A percentile compares a stretch with the other conserved stretches of the same genome.
phyloP scores from a whole-genome alignment of 1,140 invertebrate species.

The Drosophila dunni region DNA sequence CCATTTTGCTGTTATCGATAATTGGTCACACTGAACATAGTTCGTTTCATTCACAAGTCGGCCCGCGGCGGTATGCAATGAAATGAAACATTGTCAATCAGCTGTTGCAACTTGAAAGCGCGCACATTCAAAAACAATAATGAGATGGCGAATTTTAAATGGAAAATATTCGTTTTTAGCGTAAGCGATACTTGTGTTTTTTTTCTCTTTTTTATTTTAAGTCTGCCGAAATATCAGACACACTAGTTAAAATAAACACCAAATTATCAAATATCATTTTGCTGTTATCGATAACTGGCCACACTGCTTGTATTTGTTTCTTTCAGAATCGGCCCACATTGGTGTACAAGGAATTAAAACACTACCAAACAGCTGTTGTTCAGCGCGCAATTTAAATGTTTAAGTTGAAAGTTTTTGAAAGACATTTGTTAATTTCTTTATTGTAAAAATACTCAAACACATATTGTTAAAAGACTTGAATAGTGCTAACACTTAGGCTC shows the following conservation, averaged over 20 bases:
- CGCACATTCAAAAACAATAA: too few species aligned
- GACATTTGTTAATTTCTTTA: too few species aligned
- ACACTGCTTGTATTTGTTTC: slow-evolving; percentile 21
- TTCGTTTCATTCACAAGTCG: neutral
- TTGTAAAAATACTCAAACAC: too few species aligned
- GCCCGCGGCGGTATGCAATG: neutral
- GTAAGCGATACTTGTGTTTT: slow-evolving; percentile 44
- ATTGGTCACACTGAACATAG: slow-evolving; percentile 36
- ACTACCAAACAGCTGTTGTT: slow-evolving; percentile 17
- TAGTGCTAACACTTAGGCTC: neutral
- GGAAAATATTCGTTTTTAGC: too few species aligned
- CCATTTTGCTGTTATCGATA: neutral
- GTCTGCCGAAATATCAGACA: slow-evolving; percentile 15
- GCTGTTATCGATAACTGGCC: neutral
- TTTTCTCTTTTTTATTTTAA: slow-evolving; percentile 13
- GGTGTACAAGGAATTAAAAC: slow-evolving; percentile 14
- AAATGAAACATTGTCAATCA: slow-evolving; percentile 14
- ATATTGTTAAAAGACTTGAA: too few species aligned
- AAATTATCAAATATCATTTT: slow-evolving; percentile 11
- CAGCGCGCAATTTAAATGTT: neutral
- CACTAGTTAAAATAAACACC: slow-evolving; percentile 37
- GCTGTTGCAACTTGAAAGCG: slow-evolving; percentile 34
- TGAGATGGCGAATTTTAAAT: too few species aligned
- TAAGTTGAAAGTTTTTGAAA: too few species aligned
- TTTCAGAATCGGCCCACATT: neutral